phyloP scores from a whole-genome alignment of 2,113 vertebrate genomes.

The Ictalurus furcatus region DNA sequence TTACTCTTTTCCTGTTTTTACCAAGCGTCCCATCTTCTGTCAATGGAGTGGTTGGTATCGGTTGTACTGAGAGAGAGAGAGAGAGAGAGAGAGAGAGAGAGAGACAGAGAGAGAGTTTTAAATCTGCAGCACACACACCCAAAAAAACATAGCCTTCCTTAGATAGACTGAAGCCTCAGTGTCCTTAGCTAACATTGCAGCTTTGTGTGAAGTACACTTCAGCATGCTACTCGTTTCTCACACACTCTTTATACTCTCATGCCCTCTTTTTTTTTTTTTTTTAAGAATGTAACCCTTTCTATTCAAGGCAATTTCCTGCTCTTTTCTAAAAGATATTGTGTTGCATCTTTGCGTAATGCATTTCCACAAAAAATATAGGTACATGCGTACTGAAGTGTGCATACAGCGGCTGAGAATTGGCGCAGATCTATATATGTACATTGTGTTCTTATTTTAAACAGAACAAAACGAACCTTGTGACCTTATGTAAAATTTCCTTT shows the following conservation, averaged over 20 bases:
- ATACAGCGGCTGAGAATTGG: too few species aligned
- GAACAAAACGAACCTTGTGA: neutral
- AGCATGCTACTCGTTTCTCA: neutral
- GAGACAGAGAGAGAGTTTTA: neutral
- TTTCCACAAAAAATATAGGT: neutral
- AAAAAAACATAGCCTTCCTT: constrained; percentile 74
- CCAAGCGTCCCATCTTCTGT: constrained; percentile 72
- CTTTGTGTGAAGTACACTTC: neutral
- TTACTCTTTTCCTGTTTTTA: constrained; percentile 89
- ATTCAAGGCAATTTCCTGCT: neutral
- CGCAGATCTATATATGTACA: neutral
- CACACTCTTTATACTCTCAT: neutral
- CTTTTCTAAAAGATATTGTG: neutral
- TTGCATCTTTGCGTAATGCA: neutral
- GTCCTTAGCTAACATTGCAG: constrained; percentile 29
- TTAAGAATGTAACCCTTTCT: neutral
- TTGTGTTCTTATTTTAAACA: neutral
- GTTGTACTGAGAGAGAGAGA: constrained; percentile 74
- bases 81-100: constrained; percentile 9
- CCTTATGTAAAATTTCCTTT: too few species aligned
- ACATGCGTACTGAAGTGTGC: neutral
- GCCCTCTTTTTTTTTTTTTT: constrained; percentile 26
- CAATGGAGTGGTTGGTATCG: constrained; percentile 78
- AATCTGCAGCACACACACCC: neutral
- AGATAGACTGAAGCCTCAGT: constrained; percentile 13